A percentile compares a stretch with the other conserved stretches of the same genome.
phyloP scores from a whole-genome alignment of 1,140 invertebrate species.

The Rhynchophorus ferrugineus region DNA sequence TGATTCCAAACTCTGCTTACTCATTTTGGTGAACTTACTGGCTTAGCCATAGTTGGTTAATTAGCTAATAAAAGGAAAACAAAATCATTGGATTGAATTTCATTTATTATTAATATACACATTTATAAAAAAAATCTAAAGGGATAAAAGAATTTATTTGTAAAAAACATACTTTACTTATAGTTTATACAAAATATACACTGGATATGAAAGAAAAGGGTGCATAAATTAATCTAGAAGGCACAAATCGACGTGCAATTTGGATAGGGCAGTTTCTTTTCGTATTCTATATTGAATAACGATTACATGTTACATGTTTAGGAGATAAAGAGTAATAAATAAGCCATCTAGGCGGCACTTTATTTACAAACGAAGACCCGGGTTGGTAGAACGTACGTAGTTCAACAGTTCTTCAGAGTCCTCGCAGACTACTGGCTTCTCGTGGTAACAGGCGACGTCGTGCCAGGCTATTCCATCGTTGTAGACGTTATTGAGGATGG shows the following conservation, averaged over 20 bases:
- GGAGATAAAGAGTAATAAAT: neutral
- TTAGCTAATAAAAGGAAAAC: too few relatives aligned
- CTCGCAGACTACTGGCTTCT: conserved; percentile 84
- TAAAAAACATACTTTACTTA: too few relatives aligned
- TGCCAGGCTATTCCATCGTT: conserved; percentile 87
- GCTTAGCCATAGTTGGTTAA: too few relatives aligned
- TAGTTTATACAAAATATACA: neutral
- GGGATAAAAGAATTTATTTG: too few relatives aligned
- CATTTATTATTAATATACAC: too few relatives aligned
- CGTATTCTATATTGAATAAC: neutral
- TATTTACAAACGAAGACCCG: conserved; percentile 64
- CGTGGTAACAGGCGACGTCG: conserved; percentile 87
- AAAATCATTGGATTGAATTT: too few relatives aligned
- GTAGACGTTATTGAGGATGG: conserved; percentile 84
- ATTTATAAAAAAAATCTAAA: neutral
- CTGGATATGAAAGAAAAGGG: neutral
- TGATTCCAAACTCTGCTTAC: too few relatives aligned
- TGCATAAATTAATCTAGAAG: neutral
- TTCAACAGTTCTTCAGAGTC: conserved; percentile 78
- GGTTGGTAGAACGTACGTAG: conserved; percentile 75
- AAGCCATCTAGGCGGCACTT: neutral
- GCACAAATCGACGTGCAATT: neutral
- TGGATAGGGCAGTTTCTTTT: neutral
- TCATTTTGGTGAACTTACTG: too few relatives aligned
- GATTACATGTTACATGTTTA: too few relatives aligned